Percentiles rank a stretch among this genome's conserved stretches.
phyloP scores from a whole-genome alignment of 2,888 invertebrate genomes.

The Rhyacophila evoluta region DNA sequence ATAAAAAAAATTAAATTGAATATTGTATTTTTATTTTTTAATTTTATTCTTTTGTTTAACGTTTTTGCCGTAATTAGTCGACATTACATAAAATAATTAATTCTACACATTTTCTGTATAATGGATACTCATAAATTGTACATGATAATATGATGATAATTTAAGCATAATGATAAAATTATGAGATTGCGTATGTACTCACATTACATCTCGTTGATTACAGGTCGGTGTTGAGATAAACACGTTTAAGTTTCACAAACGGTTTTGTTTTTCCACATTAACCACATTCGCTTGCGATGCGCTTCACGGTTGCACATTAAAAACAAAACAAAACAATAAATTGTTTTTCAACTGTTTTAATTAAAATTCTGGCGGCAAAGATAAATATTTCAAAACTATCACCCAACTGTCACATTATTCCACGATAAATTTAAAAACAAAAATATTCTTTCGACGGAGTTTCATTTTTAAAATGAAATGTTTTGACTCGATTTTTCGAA shows the following conservation, averaged over 20 bases:
- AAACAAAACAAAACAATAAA: neutral
- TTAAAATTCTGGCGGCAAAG: neutral
- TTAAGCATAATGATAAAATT: neutral
- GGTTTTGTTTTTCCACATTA: conserved; percentile 6
- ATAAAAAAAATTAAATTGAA: too few species aligned
- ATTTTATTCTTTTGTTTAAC: too few species aligned
- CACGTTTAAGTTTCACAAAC: neutral
- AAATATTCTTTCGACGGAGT: neutral
- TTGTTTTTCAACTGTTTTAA: neutral
- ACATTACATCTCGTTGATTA: neutral
- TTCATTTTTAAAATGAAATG: neutral
- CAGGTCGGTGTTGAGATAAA: neutral
- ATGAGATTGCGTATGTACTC: neutral
- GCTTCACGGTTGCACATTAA: neutral
- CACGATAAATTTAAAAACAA: neutral
- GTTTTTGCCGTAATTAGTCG: too few species aligned
- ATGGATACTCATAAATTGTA: too few species aligned
- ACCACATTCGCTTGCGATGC: neutral
- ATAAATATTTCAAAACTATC: neutral
- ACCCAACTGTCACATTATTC: conserved; percentile 7
- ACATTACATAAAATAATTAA: too few species aligned
- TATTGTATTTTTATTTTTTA: too few species aligned
- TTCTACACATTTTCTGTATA: too few species aligned
- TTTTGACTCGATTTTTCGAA: neutral
- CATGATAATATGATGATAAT: too few species aligned